phyloP scores from a whole-genome alignment of 2,797 vertebrate genomes.

The Sylvilagus floridanus region DNA sequence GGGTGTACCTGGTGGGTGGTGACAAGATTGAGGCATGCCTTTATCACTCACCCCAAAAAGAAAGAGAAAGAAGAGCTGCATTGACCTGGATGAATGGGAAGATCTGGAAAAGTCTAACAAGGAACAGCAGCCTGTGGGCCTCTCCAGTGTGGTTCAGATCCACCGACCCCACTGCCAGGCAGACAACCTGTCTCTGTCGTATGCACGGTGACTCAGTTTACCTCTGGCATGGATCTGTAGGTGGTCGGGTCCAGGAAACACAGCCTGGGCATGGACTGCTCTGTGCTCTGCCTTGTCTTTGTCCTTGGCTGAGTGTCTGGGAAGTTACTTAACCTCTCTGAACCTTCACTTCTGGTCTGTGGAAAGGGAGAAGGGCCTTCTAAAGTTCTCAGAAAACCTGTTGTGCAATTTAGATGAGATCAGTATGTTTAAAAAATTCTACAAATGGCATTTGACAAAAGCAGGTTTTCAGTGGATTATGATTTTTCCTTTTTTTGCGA shows the following conservation, averaged over 20 bases:
- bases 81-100: no score
- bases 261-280: neutral
- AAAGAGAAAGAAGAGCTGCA: neutral
- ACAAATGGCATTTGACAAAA: neutral
- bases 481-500: neutral
- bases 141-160: neutral
- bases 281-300: neutral
- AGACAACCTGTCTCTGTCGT: neutral
- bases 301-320: neutral
- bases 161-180: rapidly evolving
- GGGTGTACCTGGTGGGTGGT: neutral
- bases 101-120: no score
- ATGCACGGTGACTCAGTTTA: neutral
- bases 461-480: neutral
- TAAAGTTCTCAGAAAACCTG: neutral
- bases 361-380: neutral
- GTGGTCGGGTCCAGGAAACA: neutral
- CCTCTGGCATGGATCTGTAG: neutral
- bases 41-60: neutral
- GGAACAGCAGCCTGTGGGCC: neutral
- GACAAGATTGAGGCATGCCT: neutral
- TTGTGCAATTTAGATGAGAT: neutral
- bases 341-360: neutral
- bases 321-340: neutral
- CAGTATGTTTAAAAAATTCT: neutral